These are phyloP conservation scores for Oceanodroma tethys DNA, from an alignment of 2,113 vertebrate species.

Conservation along the genomic window DNA sequence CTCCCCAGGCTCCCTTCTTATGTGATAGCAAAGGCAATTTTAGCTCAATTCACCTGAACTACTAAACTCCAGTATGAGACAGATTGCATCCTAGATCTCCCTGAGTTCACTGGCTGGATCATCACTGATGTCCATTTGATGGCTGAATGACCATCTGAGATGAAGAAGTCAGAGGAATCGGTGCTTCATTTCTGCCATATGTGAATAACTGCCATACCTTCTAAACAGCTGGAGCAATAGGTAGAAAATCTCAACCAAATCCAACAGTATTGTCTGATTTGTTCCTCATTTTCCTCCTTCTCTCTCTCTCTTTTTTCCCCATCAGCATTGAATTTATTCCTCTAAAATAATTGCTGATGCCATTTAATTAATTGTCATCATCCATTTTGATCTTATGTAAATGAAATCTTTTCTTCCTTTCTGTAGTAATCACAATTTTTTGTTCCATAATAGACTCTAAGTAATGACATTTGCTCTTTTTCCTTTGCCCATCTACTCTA, in stretches of 20 bases:
- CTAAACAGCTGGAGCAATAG: neutral
- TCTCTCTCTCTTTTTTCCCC: neutral
- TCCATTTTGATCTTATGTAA: neutral
- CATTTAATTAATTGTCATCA: neutral
- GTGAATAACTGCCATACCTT: neutral
- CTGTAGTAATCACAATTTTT: neutral
- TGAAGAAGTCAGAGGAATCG: neutral
- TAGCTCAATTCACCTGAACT: neutral
- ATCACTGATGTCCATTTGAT: neutral
- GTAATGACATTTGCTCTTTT: neutral
- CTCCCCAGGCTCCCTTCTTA: neutral
- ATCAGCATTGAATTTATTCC: neutral
- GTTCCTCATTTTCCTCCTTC: neutral
- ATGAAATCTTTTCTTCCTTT: neutral
- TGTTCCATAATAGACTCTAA: accelerated
- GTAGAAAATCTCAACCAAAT: neutral
- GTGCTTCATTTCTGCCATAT: neutral
- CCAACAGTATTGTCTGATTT: accelerated
- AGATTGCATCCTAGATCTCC: neutral
- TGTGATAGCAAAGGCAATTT: neutral
- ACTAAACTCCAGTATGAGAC: neutral
- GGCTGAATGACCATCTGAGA: neutral
- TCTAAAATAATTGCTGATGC: neutral
- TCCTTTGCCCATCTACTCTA: neutral
- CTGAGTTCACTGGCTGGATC: neutral